These are phyloP conservation scores for Leptinotarsa rubiginosa DNA, from an alignment of 2,888 invertebrate genomes.

Conservation along the genomic window DNA sequence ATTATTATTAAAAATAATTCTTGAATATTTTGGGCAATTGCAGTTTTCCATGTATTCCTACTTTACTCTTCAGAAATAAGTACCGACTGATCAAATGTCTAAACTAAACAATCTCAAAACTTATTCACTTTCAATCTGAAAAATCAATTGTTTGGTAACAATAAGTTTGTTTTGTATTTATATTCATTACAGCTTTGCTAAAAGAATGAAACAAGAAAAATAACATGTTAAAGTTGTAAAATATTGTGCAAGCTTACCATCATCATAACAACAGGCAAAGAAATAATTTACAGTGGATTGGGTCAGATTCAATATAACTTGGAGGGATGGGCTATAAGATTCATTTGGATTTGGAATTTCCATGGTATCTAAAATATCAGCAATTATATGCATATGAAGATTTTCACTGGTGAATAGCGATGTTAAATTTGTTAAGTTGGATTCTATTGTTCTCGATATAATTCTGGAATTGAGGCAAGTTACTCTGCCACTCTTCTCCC, in stretches of 20 bases:
- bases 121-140: too few relatives aligned
- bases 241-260: constrained; percentile 66
- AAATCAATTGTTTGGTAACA: too few relatives aligned
- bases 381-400: constrained; percentile 69
- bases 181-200: too few relatives aligned
- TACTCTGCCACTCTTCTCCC: constrained; percentile 72
- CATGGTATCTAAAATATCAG: constrained; percentile 75
- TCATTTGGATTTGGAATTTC: constrained; percentile 70
- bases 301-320: constrained; percentile 77
- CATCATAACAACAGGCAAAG: constrained; percentile 77
- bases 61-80: too few relatives aligned
- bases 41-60: too few relatives aligned
- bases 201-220: too few relatives aligned
- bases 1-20: too few relatives aligned
- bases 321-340: constrained; percentile 71
- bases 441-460: constrained; percentile 66
- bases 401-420: constrained; percentile 62
- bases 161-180: too few relatives aligned
- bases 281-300: constrained; percentile 81
- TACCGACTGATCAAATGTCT: too few relatives aligned
- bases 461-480: constrained; percentile 64
- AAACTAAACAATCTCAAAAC: too few relatives aligned
- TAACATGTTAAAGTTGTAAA: too few relatives aligned
- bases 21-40: too few relatives aligned
- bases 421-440: constrained; percentile 67